Conservation (phyloP, 2,797 vertebrate genomes). For the Spheniscus humboldti region DNA sequence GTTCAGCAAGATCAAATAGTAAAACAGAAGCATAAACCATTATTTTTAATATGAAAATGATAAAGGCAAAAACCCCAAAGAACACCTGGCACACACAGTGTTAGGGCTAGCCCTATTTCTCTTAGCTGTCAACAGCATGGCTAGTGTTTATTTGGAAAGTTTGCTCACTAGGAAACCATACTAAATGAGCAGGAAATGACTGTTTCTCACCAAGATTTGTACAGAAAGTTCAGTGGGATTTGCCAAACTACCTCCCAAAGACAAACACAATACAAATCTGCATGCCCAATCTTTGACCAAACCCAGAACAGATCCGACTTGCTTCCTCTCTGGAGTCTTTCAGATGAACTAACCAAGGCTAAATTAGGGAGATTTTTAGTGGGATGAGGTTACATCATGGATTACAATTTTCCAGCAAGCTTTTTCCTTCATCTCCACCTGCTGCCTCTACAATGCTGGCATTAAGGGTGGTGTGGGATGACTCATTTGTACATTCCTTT, state of each 20-base stretch:
- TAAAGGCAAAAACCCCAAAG: not conserved
- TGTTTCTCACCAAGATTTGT: not conserved
- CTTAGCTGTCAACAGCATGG: not conserved
- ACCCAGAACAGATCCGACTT: not conserved
- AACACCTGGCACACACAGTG: not conserved
- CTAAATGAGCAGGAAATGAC: not conserved
- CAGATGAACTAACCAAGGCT: not conserved
- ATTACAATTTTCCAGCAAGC: slow-evolving; percentile 5
- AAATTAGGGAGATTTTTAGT: not conserved
- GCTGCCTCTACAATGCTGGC: not conserved
- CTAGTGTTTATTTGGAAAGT: not conserved
- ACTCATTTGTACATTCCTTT: slow-evolving; percentile 33
- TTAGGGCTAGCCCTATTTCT: not conserved
- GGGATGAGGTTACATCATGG: not conserved
- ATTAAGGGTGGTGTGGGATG: not conserved
- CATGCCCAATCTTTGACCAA: not conserved
- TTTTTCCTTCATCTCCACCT: slow-evolving; percentile 45
- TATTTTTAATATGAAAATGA: not conserved
- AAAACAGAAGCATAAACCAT: not conserved
- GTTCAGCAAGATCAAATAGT: not conserved
- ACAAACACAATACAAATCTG: not conserved
- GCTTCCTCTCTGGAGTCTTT: not conserved
- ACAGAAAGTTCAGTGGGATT: not conserved
- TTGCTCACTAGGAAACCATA: not conserved
- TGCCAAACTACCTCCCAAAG: not conserved